Evolutionary conservation across 2,888 invertebrate genomes (phyloP).

Genomic region (Tetanocera ferruginea): DNA sequence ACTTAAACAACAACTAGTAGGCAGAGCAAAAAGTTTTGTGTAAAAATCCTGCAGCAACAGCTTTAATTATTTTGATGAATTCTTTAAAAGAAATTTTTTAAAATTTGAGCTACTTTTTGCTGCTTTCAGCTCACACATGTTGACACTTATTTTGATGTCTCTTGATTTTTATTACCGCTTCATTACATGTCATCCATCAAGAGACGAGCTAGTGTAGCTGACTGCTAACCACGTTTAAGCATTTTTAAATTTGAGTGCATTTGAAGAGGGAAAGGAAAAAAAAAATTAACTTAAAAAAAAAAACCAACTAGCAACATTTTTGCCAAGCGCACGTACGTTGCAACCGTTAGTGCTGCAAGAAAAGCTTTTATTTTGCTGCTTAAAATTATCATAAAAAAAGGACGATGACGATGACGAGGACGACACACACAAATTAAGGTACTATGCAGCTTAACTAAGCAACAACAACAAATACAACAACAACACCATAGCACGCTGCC

Average conservation of each 20-base stretch:
- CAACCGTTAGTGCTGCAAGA: constrained; percentile 15
- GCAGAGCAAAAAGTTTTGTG: too few relatives aligned
- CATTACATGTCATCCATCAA: not conserved
- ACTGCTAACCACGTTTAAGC: not conserved
- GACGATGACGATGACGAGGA: not conserved
- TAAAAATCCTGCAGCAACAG: too few relatives aligned
- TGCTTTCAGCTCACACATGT: not conserved
- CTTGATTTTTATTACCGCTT: constrained; percentile 2
- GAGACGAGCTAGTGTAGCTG: not conserved
- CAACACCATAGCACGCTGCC: not conserved
- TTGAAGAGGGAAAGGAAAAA: not conserved
- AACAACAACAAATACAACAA: not conserved
- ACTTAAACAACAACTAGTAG: too few relatives aligned
- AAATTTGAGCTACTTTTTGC: not conserved
- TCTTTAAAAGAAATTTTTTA: too few relatives aligned
- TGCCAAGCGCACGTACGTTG: constrained; percentile 1
- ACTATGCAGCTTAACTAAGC: not conserved
- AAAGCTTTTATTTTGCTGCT: constrained; percentile 26
- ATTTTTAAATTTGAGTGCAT: not conserved
- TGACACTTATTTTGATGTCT: not conserved
- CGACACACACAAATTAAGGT: not conserved
- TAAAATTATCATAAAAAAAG: constrained; percentile 23
- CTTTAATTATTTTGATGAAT: too few relatives aligned
- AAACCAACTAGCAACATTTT: constrained; percentile 4
- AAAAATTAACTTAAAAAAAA: not conserved